These are phyloP conservation scores for Microtus ochrogaster DNA, from an alignment of 2,113 vertebrate genomes.

Conservation along the genomic window DNA sequence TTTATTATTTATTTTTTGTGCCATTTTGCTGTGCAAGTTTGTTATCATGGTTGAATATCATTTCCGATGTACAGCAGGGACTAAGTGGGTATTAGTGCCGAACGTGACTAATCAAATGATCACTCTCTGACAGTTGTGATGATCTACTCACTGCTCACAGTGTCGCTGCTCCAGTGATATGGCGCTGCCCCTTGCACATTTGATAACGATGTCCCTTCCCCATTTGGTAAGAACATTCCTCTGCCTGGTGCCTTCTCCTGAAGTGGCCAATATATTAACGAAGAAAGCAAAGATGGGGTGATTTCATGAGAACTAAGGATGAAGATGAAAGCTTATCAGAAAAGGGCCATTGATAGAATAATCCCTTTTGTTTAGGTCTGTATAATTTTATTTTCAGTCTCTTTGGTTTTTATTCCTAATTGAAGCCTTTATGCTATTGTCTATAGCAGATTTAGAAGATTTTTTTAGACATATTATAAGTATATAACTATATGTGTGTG, in stretches of 20 bases:
- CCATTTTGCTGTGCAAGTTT: neutral
- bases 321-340: neutral
- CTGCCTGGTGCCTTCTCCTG: neutral
- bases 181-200: no score
- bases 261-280: neutral
- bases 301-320: neutral
- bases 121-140: conserved; percentile 31
- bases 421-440: neutral
- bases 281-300: neutral
- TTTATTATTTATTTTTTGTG: conserved; percentile 51
- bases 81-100: conserved; percentile 11
- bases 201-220: neutral
- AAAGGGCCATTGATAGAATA: neutral
- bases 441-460: neutral
- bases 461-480: neutral
- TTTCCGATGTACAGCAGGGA: neutral
- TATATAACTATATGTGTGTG: neutral
- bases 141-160: neutral
- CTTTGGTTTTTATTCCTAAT: neutral
- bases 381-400: neutral
- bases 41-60: conserved; percentile 9
- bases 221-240: neutral
- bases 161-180: neutral
- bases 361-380: neutral
- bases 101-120: conserved; percentile 26